phyloP scores from a whole-genome alignment of 2,888 invertebrate genomes.

The Conchocele bisecta region DNA sequence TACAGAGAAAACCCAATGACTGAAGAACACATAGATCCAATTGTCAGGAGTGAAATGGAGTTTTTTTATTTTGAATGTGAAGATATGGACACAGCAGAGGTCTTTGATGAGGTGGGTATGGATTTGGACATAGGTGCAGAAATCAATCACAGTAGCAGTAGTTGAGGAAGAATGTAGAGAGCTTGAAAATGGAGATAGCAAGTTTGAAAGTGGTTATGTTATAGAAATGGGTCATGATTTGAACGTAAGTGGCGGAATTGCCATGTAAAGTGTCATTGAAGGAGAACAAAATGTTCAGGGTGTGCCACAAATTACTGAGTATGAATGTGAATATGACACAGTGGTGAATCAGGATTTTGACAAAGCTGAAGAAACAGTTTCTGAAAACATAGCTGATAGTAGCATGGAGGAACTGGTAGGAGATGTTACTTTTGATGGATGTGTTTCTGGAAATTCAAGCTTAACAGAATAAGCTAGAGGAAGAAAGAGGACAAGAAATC shows the following conservation, averaged over 20 bases:
- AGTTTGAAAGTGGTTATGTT: background rate
- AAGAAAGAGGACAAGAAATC: conserved; percentile 8
- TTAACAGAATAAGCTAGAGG: background rate
- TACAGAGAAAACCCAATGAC: background rate
- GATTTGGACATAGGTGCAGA: background rate
- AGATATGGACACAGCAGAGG: background rate
- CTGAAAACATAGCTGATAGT: background rate
- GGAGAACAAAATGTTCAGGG: background rate
- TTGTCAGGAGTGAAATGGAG: background rate
- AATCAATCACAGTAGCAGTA: background rate
- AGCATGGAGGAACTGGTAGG: background rate
- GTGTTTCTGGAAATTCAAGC: too few species aligned
- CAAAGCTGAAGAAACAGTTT: background rate
- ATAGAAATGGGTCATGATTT: background rate
- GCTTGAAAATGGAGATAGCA: background rate
- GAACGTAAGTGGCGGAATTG: background rate
- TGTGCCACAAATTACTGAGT: background rate
- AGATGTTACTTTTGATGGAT: background rate
- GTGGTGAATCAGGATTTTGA: background rate
- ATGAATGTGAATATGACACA: background rate
- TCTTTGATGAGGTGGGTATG: background rate
- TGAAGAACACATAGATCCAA: background rate
- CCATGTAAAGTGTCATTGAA: background rate
- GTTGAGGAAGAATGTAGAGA: background rate
- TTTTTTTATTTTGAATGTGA: background rate